Evolutionary conservation across 2,113 vertebrate species (phyloP).

Genomic region (Pollimyrus isidori): DNA sequence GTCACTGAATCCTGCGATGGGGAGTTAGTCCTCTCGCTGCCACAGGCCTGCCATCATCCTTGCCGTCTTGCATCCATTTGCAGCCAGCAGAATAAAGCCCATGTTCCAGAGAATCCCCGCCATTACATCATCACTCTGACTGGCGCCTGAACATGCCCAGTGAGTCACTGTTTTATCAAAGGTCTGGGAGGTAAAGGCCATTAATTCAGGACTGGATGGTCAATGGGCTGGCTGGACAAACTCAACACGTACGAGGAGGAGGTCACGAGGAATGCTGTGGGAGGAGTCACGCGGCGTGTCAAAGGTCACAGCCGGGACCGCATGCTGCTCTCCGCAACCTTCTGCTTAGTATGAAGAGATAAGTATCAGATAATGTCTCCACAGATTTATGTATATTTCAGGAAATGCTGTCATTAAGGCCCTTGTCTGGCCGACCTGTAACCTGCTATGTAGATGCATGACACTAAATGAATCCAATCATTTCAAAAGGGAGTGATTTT

Average conservation of each 20-base stretch:
- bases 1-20: slow-evolving; percentile 23
- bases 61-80: background rate
- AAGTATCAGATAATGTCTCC: background rate
- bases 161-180: slow-evolving; percentile 22
- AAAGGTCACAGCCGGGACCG: background rate
- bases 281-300: background rate
- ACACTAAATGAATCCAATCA: background rate
- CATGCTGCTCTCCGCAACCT: background rate
- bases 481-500: background rate
- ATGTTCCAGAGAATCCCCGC: slow-evolving; percentile 26
- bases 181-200: background rate
- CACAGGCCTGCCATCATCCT: background rate
- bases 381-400: background rate
- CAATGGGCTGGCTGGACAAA: background rate
- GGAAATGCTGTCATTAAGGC: background rate
- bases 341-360: background rate
- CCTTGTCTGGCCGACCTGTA: background rate
- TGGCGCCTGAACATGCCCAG: slow-evolving; percentile 24
- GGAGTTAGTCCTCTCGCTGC: background rate
- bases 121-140: slow-evolving; percentile 46
- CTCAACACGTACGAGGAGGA: background rate
- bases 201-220: background rate
- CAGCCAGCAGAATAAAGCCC: slow-evolving; percentile 19
- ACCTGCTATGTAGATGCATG: background rate
- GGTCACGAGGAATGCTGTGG: background rate